Evolutionary conservation across 2,113 vertebrate species (phyloP), one percentile per base, ranked within the genome.

Genomic region (Eublepharis macularius): DNA sequence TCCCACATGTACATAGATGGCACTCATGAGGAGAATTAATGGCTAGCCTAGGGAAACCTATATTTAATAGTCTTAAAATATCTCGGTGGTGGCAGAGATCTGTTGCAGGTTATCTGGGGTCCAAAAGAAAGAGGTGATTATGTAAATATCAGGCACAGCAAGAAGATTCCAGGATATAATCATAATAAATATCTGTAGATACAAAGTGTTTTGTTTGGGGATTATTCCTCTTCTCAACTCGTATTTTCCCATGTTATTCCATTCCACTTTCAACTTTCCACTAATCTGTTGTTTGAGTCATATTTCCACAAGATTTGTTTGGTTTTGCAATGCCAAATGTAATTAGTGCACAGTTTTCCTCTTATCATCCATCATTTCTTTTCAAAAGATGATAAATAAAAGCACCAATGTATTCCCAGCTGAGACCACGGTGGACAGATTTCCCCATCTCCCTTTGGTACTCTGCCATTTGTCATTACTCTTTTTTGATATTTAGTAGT

Each of bases 181-280:
- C 10, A 26, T 63, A 26, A 10, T 24, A 45, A 14, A 29, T 32
- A 32, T 32, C 47, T 74, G 72, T 76, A 76, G 47, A 51, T 51
- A 21, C 47, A 2, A 34, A 49, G 34, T 19, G 16, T 80, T 81
- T 69, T 12, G 3, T 11, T 60, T 45, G 60, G 41, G 9, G 17
- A 34, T 32, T 21, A 45, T 75, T 75, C 63, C 41, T 19, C 13
- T 66, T 26, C 60, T 21, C 60, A 29, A 8, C 60, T 43, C 34
- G 79, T 68, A 43, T 77, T 17, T 63, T 14, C 54, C 43, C 75
- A 72, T 1, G 11, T 29, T 51, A 77, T n/a, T 88, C 32, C n/a
- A 70, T 81, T 75, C 63, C 63, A 19, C 19, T 85, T 76, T 84
- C 82, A 75, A 19, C 49, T 29, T 85, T 78, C 41, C 26, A n/a